Base-by-base conservation (phyloP, 2,113 vertebrate species). In the Archilochus colubris region DNA sequence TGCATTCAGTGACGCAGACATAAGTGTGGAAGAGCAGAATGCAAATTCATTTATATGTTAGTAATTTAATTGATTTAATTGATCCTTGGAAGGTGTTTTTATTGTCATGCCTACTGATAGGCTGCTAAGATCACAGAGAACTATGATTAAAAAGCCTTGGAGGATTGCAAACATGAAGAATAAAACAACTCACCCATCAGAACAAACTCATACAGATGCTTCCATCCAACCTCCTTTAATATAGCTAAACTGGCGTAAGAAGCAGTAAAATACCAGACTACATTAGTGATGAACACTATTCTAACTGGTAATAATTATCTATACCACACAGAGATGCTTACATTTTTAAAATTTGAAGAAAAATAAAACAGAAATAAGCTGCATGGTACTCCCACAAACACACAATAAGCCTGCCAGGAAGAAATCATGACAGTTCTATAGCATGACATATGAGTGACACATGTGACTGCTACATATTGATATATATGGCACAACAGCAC, bases 401-500 rank as follows among this genome's bases (percentile, higher is more conserved):
- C 3, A 85, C 3, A 82, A 17, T 4, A 81, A 14, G 54, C 44
- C 6, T 67, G 31, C 4, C 33, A 87, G 14, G 40, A 78, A 74
- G n/a, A 25, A 77, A 62, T 44, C 16, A 30, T 3, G 15, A 31
- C 20, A 22, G 44, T 10, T 63, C 8, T 31, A 14, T 11, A 9
- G 12, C 48, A 0, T 22, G 66, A 24, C 16, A 25, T 36, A 30
- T 2, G 4, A 75, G 28, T 12, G 23, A 75, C 54, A 80, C 0
- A 0, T 3, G 4, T 19, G 31, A 78, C 48, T 33, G 8, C 7
- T 30, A 81, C 3, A 0, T 28, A 53, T 12, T 3, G 1, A 30
- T 30, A 76, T 4, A 55, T 8, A 27, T 6, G 27, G 28, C 24
- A 68, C 11, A 62, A 64, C 3, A 62, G n/a, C 27, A 33, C 1